These are phyloP conservation scores for Drosophila longiperda DNA, from an alignment of 2,888 invertebrate genomes.

Conservation along the genomic window DNA sequence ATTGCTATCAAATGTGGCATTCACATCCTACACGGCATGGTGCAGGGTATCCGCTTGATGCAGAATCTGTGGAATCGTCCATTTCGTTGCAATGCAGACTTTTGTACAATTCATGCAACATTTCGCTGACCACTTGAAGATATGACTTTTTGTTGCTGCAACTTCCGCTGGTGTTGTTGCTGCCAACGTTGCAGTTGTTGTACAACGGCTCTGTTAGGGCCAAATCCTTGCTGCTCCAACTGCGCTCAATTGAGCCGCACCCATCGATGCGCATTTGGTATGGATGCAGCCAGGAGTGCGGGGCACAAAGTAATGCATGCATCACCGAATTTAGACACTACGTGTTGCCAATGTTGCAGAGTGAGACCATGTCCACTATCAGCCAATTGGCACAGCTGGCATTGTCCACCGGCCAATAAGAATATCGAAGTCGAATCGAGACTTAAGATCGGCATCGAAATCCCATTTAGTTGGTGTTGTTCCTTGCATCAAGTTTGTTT, in stretches of 20 bases:
- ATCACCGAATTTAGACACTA: constrained; percentile 97
- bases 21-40: constrained; percentile 91
- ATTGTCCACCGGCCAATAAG: not conserved
- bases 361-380: constrained; percentile 88
- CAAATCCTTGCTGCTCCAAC: constrained; percentile 92
- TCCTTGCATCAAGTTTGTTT: not conserved
- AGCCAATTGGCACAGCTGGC: constrained; percentile 51
- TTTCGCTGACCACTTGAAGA: constrained; percentile 90
- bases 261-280: constrained; percentile 91
- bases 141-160: constrained; percentile 83
- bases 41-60: constrained; percentile 93
- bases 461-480: not conserved
- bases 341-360: constrained; percentile 95
- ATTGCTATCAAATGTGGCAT: constrained; percentile 92
- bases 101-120: constrained; percentile 92
- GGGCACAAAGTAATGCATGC: constrained; percentile 95
- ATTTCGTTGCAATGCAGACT: constrained; percentile 90
- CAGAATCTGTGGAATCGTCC: constrained; percentile 90
- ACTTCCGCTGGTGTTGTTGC: constrained; percentile 50
- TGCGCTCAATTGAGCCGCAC: constrained; percentile 88
- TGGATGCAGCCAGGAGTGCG: constrained; percentile 94
- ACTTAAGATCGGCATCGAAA: too few species aligned
- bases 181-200: constrained; percentile 61
- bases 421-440: too few species aligned
- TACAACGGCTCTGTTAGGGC: constrained; percentile 87